Evolutionary conservation across 2,888 invertebrate species (phyloP), one percentile per base, ranked within the genome.

Genomic region (Apamea monoglypha): DNA sequence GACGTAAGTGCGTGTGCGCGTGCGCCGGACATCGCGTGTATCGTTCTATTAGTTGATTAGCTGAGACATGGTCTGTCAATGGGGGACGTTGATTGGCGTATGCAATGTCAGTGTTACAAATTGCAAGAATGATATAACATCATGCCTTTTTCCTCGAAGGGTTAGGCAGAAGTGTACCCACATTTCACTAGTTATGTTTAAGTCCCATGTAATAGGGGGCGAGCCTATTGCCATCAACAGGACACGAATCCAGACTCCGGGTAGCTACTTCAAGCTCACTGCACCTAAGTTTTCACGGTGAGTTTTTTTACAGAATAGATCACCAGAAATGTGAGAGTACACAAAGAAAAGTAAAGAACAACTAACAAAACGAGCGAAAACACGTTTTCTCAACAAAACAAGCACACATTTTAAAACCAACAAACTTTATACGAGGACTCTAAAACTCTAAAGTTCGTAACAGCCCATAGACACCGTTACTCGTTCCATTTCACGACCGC

Each of bases 401-500:
- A 21, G n/a, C 53, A 50, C 21, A 73, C 44, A 47, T 76, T 80
- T 69, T 50, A 69, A 83, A 70, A 83, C 76, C 29, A 61, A 81
- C 76, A 53, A 71, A 77, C 36, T 75, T n/a, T 44, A 53, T 50
- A 64, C 81, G 68, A 72, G 84, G 74, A 75, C 56, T 76, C 36
- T 18, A 66, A 79, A 66, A 75, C 56, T 76, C 36, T 18, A 66
- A 79, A 66, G 47, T 66, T 79, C 40, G n/a, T 40, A 74, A 81
- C 74, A 44, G 78, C 82, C 88, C 88, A 86, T 83, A 87, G 86
- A 83, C 73, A 80, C 88, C 82, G 88, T 83, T 88, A 87, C 63
- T 76, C 76, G 88, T 77, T 83, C 88, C 74, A 78, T 78, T 88
- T 88, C 87, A 80, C 80, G 78, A 86, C 74, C 76, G 80, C 72